A percentile compares a stretch with the other conserved stretches of the same genome.
Evolutionary conservation across 2,888 invertebrate genomes (phyloP).

Genomic region (Erpobdella octoculata): DNA sequence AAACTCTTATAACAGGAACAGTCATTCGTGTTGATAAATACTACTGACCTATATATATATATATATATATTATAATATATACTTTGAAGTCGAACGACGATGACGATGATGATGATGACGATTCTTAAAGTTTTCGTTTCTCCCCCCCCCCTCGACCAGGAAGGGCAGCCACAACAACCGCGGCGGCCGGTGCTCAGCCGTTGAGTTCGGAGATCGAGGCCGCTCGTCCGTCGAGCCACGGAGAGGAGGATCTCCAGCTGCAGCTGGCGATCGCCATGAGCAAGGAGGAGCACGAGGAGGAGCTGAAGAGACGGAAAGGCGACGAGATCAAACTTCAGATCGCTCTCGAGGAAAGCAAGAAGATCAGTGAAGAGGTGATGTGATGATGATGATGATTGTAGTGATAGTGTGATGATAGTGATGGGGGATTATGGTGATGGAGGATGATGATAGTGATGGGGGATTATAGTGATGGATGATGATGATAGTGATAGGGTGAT

Average conservation of each 20-base stretch:
- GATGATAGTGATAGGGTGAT: not conserved
- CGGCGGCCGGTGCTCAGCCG: no score
- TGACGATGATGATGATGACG: no score
- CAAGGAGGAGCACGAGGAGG: constrained; percentile 93
- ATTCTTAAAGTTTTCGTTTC: not conserved
- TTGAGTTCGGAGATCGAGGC: constrained; percentile 59
- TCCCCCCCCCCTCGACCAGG: not conserved
- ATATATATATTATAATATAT: no score
- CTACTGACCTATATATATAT: no score
- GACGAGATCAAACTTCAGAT: constrained; percentile 92
- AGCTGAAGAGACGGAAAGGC: constrained; percentile 81
- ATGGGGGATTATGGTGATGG: not conserved
- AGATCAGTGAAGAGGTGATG: constrained; percentile 39
- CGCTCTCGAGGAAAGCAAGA: constrained; percentile 76
- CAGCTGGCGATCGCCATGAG: constrained; percentile 97
- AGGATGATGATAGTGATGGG: not conserved
- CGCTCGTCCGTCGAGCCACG: constrained; percentile 84
- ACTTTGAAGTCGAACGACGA: no score
- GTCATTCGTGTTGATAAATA: no score
- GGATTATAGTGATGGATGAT: not conserved
- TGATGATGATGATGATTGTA: not conserved
- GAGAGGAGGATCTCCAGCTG: constrained; percentile 94
- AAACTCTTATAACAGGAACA: no score
- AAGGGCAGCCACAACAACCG: not conserved
- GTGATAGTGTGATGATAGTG: not conserved